These are phyloP conservation scores for Drosophila triauraria DNA, from an alignment of 1,140 invertebrate genomes.

Conservation along the genomic window DNA sequence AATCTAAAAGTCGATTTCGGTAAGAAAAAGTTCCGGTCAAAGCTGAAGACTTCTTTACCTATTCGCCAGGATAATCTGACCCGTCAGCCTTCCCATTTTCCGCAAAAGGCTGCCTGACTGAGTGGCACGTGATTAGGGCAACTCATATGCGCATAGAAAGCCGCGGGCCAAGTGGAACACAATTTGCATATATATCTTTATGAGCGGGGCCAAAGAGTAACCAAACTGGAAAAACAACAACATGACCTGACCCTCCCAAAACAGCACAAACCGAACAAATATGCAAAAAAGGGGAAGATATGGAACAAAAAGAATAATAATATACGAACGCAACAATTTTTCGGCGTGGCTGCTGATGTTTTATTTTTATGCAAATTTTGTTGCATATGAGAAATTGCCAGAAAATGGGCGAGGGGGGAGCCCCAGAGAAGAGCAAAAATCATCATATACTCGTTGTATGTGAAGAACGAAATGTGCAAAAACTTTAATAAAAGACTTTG, in stretches of 20 bases:
- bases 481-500: conserved; percentile 75
- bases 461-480: conserved; percentile 65
- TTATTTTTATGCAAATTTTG: conserved; percentile 80
- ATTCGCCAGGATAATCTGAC: conserved; percentile 38
- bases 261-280: neutral
- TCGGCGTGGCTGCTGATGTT: conserved; percentile 67
- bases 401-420: conserved; percentile 21
- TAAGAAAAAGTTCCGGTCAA: neutral
- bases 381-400: conserved; percentile 79
- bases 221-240: conserved; percentile 60
- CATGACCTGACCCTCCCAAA: conserved; percentile 7
- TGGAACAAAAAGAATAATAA: conserved; percentile 49
- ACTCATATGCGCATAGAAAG: conserved; percentile 42
- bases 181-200: conserved; percentile 78
- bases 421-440: conserved; percentile 24
- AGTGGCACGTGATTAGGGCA: conserved; percentile 63
- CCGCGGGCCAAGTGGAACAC: conserved; percentile 58
- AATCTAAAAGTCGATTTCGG: conserved; percentile 15
- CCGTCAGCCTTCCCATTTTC: conserved; percentile 12
- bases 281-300: neutral
- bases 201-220: conserved; percentile 29
- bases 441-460: conserved; percentile 50
- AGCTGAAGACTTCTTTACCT: conserved; percentile 32
- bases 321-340: conserved; percentile 78
- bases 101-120: conserved; percentile 16